Evolutionary conservation across 1,140 invertebrate species (phyloP), one percentile per base, ranked within the genome.

Genomic region (Drosophila hydei): DNA sequence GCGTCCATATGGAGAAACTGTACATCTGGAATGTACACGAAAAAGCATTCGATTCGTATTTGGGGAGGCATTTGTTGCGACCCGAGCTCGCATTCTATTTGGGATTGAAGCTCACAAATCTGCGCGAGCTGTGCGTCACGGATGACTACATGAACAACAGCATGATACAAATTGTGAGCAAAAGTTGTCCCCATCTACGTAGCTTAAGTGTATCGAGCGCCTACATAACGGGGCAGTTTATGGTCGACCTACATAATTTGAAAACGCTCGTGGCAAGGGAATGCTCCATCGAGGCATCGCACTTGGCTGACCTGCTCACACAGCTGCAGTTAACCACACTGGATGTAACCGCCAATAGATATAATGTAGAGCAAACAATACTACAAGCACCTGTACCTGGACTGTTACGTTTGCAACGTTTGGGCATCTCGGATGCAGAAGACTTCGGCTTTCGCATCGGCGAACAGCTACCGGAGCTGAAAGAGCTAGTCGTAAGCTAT

Each of bases 51-150:
- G 73, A 77, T 9, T 64, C 77, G 11, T 90, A 90, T 60, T 38
- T 90, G 45, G 80, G 89, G 1, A 71, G 89, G 3, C 84, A 87
- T 52, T 55, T 84, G 4, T 12, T 68, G 64, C 67, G 89, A 0
- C 89, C 89, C 1, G 89, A 90, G 14, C 62, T 90, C 40, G 14
- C 58, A 12, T 90, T 89, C 52, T 90, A 90, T 58, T 52, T 90
- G 11, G 68, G 71, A 12, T 54, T 84, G 0, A 73, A 83, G 11
- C 72, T 83, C 5, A 45, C 19, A 5, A 89, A 70, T 42, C 58
- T 90, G 3, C 68, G 63, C 5, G 79, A 90, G 50, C 73, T 90
- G 2, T 79, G 75, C 33, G 67, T 80, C 4, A 72, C 63, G 6
- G 79, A 84, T 16, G 56, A 50, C 27, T 63, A 62, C 23, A 79